Evolutionary conservation across 2,888 invertebrate genomes (phyloP).

Genomic region (Portevinia maculata): DNA sequence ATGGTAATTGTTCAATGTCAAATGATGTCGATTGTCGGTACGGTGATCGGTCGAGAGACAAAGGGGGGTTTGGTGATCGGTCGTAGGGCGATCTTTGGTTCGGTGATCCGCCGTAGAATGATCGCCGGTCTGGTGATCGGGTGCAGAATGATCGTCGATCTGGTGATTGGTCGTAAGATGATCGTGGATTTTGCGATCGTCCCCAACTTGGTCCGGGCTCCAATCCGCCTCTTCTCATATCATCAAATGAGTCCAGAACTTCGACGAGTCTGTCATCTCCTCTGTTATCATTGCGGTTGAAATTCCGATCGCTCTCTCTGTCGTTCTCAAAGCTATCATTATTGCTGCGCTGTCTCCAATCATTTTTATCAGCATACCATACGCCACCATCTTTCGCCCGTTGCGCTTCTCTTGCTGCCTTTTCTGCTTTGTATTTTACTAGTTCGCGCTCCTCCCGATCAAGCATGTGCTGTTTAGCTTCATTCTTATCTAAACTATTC

Average conservation of each 20-base stretch:
- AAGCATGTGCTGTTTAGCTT: background rate
- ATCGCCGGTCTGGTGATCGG: no score
- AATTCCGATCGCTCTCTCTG: background rate
- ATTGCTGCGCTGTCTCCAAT: background rate
- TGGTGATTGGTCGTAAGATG: no score
- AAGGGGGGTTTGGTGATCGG: no score
- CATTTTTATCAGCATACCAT: background rate
- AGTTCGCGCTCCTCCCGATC: slow-evolving; percentile 36
- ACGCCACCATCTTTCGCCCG: background rate
- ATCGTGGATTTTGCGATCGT: background rate
- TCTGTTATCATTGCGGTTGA: background rate
- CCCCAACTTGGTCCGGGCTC: background rate
- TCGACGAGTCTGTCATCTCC: background rate
- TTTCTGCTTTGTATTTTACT: slow-evolving; percentile 10
- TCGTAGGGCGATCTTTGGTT: no score
- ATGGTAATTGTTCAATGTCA: background rate
- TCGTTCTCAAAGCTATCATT: background rate
- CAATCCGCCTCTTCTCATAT: background rate
- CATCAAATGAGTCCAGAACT: background rate
- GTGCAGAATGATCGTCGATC: no score
- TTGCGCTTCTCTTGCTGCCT: background rate
- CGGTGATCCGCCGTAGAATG: no score
- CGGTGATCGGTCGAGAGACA: no score
- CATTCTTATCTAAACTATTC: background rate
- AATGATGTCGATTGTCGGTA: no score